Percentiles rank a stretch among this genome's conserved stretches.
These are phyloP conservation scores for Corythucha ciliata DNA, from an alignment of 2,888 invertebrate genomes.

Conservation along the genomic window DNA sequence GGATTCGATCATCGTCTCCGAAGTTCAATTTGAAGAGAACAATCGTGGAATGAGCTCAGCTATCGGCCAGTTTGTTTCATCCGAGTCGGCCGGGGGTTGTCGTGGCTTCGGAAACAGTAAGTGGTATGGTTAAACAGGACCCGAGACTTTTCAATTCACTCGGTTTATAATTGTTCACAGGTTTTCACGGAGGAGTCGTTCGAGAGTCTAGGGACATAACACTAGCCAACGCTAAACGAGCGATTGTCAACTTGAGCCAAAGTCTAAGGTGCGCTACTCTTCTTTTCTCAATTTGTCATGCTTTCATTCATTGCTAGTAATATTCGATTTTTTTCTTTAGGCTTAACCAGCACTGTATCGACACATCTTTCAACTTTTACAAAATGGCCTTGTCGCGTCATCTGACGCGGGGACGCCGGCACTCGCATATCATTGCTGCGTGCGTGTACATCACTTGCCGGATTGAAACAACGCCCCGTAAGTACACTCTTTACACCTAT, in stretches of 20 bases:
- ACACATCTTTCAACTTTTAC: constrained; percentile 88
- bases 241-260: constrained; percentile 75
- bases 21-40: constrained; percentile 91
- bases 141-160: neutral
- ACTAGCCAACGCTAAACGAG: constrained; percentile 73
- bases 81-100: constrained; percentile 76
- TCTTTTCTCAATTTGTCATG: constrained; percentile 1
- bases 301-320: too few relatives aligned
- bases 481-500: constrained; percentile 47
- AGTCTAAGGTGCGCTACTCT: constrained; percentile 52
- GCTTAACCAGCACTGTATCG: constrained; percentile 82
- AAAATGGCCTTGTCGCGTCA: constrained; percentile 78
- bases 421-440: constrained; percentile 86
- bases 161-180: constrained; percentile 41
- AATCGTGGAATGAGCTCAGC: constrained; percentile 78
- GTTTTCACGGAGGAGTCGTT: constrained; percentile 68
- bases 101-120: constrained; percentile 67
- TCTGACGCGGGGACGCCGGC: constrained; percentile 82
- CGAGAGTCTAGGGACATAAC: constrained; percentile 91
- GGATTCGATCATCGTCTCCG: constrained; percentile 91
- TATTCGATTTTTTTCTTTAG: constrained; percentile 41
- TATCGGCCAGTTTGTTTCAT: constrained; percentile 87
- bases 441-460: constrained; percentile 96
- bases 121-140: constrained; percentile 23
- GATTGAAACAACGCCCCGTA: constrained; percentile 89